Base-by-base conservation (phyloP, 2,797 vertebrate genomes). In the Staurois parvus region DNA sequence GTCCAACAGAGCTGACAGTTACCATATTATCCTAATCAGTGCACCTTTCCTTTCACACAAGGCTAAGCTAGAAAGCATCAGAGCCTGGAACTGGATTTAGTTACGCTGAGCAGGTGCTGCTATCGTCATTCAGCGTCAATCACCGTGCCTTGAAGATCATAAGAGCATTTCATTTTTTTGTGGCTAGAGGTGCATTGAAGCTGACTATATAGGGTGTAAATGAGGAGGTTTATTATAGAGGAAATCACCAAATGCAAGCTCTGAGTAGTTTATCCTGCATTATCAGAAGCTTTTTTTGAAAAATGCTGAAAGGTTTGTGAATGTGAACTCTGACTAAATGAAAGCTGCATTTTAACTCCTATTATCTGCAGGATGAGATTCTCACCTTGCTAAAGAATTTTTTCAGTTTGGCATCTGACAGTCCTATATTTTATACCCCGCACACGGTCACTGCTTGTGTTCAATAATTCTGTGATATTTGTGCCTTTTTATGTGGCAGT, bases 191-290 rank as follows among this genome's bases (percentile, higher is more conserved):
- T 66, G 59, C 72, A 75, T 32, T 75, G 81, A 66, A 83, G 72
- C 72, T 75, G 52, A 74, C 72, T 30, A 67, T 83, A 67, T 67
- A 32, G 19, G 21, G 59, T 83, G 40, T 83, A 67, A 75, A 83
- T 64, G 81, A 83, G 81, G 72, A 75, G 81, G 62, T 59, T 83
- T 74, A 75, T 75, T 75, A 66, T 83, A 72, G 21, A 67, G 81
- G 81, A 83, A 81, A 83, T 75, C 62, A 74, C 72, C 81, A 67
- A 83, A 83, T 75, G 72, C 37, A 83, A 75, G 69, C 72, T 26
- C 72, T 13, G 73, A 76, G 73, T 68, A 75, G 62, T 68, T 83
- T 68, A 83, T 75, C 72, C 37, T 28, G 24, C 42, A 83, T 83
- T 75, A 83, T 76, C 81, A 76, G 28, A 56, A 76, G 73, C 29